Base-by-base conservation (phyloP, 2,113 vertebrate genomes). In the Melospiza melodia region DNA sequence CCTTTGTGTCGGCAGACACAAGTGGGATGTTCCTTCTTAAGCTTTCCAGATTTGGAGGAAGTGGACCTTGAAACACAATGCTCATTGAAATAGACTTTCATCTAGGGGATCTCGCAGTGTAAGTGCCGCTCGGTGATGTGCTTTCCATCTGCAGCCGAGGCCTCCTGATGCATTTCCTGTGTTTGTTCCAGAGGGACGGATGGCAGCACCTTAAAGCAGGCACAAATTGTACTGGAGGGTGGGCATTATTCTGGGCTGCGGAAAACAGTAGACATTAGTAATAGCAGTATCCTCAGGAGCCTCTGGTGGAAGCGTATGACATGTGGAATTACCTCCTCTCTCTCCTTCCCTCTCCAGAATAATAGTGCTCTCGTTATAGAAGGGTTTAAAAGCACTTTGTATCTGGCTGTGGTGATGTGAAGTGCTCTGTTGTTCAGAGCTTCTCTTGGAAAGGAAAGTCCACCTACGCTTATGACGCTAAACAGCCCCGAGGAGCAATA, bases 11-110 rank as follows among this genome's bases (percentile, higher is more conserved):
- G 2, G 97, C 96, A 98, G 97, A 97, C 96, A 85, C 97, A 98
- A 98, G 98, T 98, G 97, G 98, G 98, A 98, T 98, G 97, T 98
- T 98, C 97, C 97, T 97, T 97, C 97, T 97, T 94, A 90, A 95
- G 97, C 93, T 96, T 98, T 96, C 94, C 95, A 84, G 96, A 95
- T 95, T 96, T 24, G 57, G 96, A 98, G 98, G 98, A 98, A 98
- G 97, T 95, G 90, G 97, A 93, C 96, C 97, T 95, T 94, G 94
- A 98, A 98, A 98, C 97, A 98, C 97, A 98, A 98, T 98, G 97
- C 97, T 97, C 97, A 98, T 97, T 98, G 97, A 98, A 98, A 97
- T 97, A 6, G 21, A 66, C 97, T 98, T 98, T 98, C 97, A 97
- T 98, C 97, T 97, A 87, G 96, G 87, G 95, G 97, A 97, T 95